These are phyloP conservation scores for Drosophila sturtevanti DNA, from an alignment of 1,140 invertebrate species.

Conservation along the genomic window DNA sequence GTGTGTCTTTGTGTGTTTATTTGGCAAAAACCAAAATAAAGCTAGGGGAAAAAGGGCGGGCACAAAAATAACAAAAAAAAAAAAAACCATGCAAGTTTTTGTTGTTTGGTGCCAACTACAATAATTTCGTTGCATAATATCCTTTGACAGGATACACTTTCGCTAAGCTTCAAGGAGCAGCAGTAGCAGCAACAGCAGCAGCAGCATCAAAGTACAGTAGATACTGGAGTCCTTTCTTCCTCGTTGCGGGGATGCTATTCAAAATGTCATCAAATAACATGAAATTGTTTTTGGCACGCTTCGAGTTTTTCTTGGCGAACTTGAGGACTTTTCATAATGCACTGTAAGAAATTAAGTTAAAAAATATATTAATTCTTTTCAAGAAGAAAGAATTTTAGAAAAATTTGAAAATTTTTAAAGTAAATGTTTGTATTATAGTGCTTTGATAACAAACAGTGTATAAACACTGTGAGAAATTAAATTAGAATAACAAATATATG, in stretches of 20 bases:
- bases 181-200: conserved; percentile 20
- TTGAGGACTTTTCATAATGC: neutral
- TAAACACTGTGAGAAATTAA: no score
- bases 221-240: conserved; percentile 10
- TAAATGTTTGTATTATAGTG: no score
- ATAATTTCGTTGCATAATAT: conserved; percentile 63
- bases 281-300: conserved; percentile 58
- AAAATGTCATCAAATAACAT: conserved; percentile 57
- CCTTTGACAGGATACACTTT: conserved; percentile 67
- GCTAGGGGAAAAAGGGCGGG: neutral
- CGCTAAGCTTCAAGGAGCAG: conserved; percentile 55
- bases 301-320: conserved; percentile 13
- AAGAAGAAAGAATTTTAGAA: no score
- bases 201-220: conserved; percentile 15
- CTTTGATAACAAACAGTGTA: no score
- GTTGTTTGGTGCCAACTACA: conserved; percentile 59
- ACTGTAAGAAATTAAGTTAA: neutral
- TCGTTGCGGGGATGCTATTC: conserved; percentile 21
- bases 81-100: conserved; percentile 22
- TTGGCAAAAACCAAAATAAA: conserved; percentile 29
- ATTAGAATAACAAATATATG: no score
- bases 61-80: neutral
- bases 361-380: no score
- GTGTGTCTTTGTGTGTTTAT: conserved; percentile 31
- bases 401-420: no score